These are phyloP conservation scores for Octodon degus DNA, from an alignment of 2,113 vertebrate species.

Conservation along the genomic window DNA sequence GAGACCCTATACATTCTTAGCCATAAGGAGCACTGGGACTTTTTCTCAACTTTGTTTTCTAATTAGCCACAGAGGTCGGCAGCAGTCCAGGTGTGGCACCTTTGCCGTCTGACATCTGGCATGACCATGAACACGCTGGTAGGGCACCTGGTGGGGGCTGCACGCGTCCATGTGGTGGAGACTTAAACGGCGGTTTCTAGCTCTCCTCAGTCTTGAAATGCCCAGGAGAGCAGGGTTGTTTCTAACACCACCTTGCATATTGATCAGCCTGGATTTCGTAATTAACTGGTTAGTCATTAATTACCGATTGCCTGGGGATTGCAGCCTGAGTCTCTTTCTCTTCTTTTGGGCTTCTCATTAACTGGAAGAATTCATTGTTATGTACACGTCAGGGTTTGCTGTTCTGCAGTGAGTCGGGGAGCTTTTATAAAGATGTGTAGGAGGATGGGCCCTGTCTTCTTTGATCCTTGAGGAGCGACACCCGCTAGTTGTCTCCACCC, in stretches of 20 bases:
- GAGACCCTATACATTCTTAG: not conserved
- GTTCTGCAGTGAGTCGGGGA: not conserved
- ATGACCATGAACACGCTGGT: rapidly evolving
- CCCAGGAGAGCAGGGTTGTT: not conserved
- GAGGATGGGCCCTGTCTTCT: not conserved
- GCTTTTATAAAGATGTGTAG: constrained; percentile 16
- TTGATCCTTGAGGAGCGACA: not conserved
- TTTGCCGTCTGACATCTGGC: not conserved
- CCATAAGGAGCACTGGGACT: too few relatives aligned
- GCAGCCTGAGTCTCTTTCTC: not conserved
- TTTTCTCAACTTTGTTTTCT: not conserved
- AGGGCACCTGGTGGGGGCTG: not conserved
- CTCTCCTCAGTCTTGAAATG: not conserved
- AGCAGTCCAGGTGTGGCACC: too few relatives aligned
- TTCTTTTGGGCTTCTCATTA: not conserved
- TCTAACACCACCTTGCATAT: not conserved
- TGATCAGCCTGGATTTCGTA: constrained; percentile 33
- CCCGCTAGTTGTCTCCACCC: not conserved
- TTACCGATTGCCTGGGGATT: not conserved
- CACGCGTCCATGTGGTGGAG: not conserved
- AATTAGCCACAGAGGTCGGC: not conserved
- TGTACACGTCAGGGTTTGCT: not conserved
- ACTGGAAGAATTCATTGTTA: not conserved
- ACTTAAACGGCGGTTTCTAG: not conserved
- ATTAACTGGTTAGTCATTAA: constrained; percentile 27